These are phyloP conservation scores for Theropithecus gelada DNA, from an alignment of 2,113 vertebrate species.

Conservation along the genomic window DNA sequence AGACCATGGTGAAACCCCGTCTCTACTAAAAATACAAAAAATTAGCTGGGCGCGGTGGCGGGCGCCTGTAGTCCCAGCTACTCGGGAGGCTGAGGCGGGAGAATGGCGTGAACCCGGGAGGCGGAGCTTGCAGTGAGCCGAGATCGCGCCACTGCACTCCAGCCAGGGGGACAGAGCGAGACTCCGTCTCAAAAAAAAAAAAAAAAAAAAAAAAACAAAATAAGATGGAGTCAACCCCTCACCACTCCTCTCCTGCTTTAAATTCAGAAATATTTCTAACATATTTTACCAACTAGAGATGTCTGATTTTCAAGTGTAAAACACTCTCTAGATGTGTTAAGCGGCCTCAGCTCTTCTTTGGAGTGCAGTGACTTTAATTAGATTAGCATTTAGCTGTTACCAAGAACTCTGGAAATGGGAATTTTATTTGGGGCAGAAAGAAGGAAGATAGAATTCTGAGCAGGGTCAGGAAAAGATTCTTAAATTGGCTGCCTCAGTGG, in stretches of 20 bases:
- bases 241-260: neutral
- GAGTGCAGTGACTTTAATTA: slow-evolving; percentile 5
- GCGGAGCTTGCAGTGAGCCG: too few relatives aligned
- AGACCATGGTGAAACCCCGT: too few relatives aligned
- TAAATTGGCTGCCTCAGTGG: neutral
- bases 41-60: too few relatives aligned
- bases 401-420: neutral
- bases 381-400: neutral
- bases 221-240: neutral
- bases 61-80: too few relatives aligned
- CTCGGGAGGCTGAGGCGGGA: too few relatives aligned
- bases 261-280: slow-evolving; percentile 45
- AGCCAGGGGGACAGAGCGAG: too few relatives aligned
- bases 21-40: too few relatives aligned
- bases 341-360: slow-evolving; percentile 47
- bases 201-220: too few relatives aligned
- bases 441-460: neutral
- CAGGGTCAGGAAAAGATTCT: neutral
- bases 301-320: slow-evolving; percentile 46
- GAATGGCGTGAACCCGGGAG: too few relatives aligned
- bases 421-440: neutral
- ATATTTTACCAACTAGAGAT: slow-evolving; percentile 17
- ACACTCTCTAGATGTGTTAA: slow-evolving; percentile 1
- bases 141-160: too few relatives aligned
- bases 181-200: too few relatives aligned